These are phyloP conservation scores for Rhorus exstirpatorius DNA, from an alignment of 2,888 invertebrate genomes.

Conservation along the genomic window DNA sequence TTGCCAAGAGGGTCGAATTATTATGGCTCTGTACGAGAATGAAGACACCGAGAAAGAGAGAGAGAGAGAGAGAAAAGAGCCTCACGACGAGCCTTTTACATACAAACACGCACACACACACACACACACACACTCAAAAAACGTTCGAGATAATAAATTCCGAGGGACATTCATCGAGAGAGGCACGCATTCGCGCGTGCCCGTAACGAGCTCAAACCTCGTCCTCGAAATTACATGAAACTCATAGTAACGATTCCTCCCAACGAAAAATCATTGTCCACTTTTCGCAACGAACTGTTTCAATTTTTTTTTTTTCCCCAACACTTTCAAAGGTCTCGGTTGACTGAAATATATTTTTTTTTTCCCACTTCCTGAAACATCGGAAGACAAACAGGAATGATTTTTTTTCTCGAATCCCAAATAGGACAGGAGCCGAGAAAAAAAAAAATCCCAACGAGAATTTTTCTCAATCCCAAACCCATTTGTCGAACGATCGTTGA, in stretches of 20 bases:
- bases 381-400: not conserved
- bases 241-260: not conserved
- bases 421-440: not conserved
- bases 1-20: slow-evolving; percentile 23
- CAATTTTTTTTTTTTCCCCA: not conserved
- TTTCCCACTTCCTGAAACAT: not conserved
- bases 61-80: slow-evolving; percentile 59
- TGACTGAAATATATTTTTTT: too few relatives aligned
- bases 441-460: not conserved
- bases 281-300: not conserved
- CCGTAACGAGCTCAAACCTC: slow-evolving; percentile 65
- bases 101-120: too few relatives aligned
- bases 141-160: slow-evolving; percentile 73
- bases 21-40: slow-evolving; percentile 15
- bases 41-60: not conserved
- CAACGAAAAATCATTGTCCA: slow-evolving; percentile 9
- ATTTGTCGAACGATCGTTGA: slow-evolving; percentile 8
- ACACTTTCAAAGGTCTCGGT: not conserved
- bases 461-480: too few relatives aligned
- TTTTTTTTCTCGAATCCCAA: not conserved
- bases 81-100: slow-evolving; percentile 63
- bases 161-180: slow-evolving; percentile 67
- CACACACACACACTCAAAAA: slow-evolving; percentile 50
- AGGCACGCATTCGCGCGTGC: slow-evolving; percentile 61
- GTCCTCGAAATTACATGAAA: slow-evolving; percentile 64